Evolutionary conservation across 2,797 vertebrate species (phyloP), one percentile per base, ranked within the genome.

Genomic region (Babyrousa celebensis): DNA sequence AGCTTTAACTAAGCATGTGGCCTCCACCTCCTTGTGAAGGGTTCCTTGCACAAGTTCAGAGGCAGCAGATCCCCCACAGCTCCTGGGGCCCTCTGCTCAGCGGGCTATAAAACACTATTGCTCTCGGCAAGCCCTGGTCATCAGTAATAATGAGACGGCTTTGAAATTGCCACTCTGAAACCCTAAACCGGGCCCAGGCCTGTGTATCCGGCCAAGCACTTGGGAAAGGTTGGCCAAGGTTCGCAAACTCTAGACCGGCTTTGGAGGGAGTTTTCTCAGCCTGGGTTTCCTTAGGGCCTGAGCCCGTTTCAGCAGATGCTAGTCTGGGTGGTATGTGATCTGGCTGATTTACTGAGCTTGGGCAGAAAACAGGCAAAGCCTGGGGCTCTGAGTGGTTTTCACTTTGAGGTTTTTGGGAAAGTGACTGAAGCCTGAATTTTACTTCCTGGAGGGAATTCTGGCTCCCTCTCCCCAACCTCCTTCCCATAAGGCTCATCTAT

Each of bases 81-180:
- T 96, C 96, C 77, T 10, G 63, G 60, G 89, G 91, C 88, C 74
- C 84, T 89, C 93, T 78, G 84, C 95, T 87, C 93, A 54, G 94
- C 70, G 79, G 93, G 91, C 91, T 97, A 96, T 97, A 97, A 98
- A 98, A 97, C 91, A 93, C 89, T 68, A 82, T 83, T 91, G 88
- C 85, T 93, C 95, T 97, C 95, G 40, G 94, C 92, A 96, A 97
- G 75, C 89, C 92, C 83, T 20, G 68, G 94, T 93, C 92, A 91
- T 97, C 96, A 91, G 96, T 74, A 96, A 96, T 96, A 97, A 97
- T 87, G 94, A 98, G 97, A 94, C 68, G 10, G 93, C 93, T 97
- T 98, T 97, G 96, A 97, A 98, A 97, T 90, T 94, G 92, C 96
- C 97, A 98, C 95, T 97, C 65, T 96, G 98, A 98, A 98, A 98